A percentile compares a stretch with the other conserved stretches of the same genome.
Evolutionary conservation across 2,888 invertebrate genomes (phyloP).

Genomic region (Polydrusus cervinus): DNA sequence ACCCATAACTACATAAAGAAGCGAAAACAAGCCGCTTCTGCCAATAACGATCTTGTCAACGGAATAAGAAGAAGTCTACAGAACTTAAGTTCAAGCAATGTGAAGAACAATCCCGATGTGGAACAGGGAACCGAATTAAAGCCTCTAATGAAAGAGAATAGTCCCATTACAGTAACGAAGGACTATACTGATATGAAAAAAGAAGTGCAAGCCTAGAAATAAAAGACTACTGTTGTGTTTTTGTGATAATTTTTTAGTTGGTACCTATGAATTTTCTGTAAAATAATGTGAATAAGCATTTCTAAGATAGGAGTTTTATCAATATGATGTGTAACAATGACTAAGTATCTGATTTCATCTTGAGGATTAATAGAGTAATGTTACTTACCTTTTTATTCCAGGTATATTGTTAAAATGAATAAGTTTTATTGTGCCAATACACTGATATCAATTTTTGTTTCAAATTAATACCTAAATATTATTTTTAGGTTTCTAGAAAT

Average conservation of each 20-base stretch:
- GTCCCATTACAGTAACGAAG: constrained; percentile 56
- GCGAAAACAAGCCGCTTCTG: constrained; percentile 51
- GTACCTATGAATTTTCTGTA: constrained; percentile 5
- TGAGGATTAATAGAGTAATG: neutral
- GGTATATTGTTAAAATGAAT: too few species aligned
- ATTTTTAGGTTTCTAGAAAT: too few species aligned
- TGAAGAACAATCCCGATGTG: constrained; percentile 48
- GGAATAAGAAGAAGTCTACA: constrained; percentile 55
- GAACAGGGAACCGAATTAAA: constrained; percentile 64
- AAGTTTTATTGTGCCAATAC: too few species aligned
- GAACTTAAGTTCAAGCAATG: constrained; percentile 30
- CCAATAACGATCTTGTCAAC: constrained; percentile 47
- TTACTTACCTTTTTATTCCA: too few species aligned
- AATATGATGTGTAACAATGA: constrained; percentile 3
- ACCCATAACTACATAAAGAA: constrained; percentile 75
- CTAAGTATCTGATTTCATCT: neutral
- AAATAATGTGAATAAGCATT: neutral
- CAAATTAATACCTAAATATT: too few species aligned
- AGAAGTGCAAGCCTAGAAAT: constrained; percentile 31
- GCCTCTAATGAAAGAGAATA: constrained; percentile 62
- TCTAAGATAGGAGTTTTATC: neutral
- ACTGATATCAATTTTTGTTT: too few species aligned
- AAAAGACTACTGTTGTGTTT: constrained; percentile 10
- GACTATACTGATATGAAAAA: constrained; percentile 56
- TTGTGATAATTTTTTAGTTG: constrained; percentile 45